Evolutionary conservation across 2,797 vertebrate genomes (phyloP).

Genomic region (Takifugu ocellatus): DNA sequence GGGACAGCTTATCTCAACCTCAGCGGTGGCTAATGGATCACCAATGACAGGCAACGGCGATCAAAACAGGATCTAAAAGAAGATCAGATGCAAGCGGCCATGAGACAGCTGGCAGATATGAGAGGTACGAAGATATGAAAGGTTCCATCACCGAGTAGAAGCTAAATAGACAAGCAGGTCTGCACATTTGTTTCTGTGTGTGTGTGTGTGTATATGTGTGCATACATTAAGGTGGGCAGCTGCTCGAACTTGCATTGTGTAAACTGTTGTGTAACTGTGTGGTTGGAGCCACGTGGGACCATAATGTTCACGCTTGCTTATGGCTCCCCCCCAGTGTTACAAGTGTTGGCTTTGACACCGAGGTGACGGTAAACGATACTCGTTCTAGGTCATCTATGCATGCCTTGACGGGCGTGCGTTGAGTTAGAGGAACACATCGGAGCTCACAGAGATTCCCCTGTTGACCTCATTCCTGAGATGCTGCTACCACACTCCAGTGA

Average conservation of each 20-base stretch:
- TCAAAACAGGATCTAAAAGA: slow-evolving; percentile 52
- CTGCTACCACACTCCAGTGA: slow-evolving; percentile 54
- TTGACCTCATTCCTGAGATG: slow-evolving; percentile 66
- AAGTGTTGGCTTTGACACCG: slow-evolving; percentile 3
- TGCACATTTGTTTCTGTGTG: background rate
- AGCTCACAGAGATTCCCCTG: slow-evolving; percentile 50
- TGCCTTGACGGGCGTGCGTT: slow-evolving; percentile 40
- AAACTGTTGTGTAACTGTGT: slow-evolving; percentile 44
- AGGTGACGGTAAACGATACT: slow-evolving; percentile 18
- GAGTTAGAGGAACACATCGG: slow-evolving; percentile 47
- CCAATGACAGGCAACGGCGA: slow-evolving; percentile 35
- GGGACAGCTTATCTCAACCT: too few species aligned
- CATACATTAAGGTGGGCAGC: slow-evolving; percentile 11
- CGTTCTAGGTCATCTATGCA: slow-evolving; percentile 24
- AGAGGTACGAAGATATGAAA: slow-evolving; percentile 68
- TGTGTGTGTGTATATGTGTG: background rate
- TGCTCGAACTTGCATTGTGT: slow-evolving; percentile 25
- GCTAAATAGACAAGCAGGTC: slow-evolving; percentile 8
- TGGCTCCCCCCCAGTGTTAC: background rate
- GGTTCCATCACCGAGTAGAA: slow-evolving; percentile 10
- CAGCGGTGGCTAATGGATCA: slow-evolving; percentile 54
- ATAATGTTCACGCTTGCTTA: slow-evolving; percentile 5
- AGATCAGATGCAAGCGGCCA: slow-evolving; percentile 31
- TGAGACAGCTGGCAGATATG: slow-evolving; percentile 69
- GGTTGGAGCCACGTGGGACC: slow-evolving; percentile 1